Evolutionary conservation across 92 coral and sea anemone species (phyloP).

Genomic region (Isaurus tuberculatus): DNA sequence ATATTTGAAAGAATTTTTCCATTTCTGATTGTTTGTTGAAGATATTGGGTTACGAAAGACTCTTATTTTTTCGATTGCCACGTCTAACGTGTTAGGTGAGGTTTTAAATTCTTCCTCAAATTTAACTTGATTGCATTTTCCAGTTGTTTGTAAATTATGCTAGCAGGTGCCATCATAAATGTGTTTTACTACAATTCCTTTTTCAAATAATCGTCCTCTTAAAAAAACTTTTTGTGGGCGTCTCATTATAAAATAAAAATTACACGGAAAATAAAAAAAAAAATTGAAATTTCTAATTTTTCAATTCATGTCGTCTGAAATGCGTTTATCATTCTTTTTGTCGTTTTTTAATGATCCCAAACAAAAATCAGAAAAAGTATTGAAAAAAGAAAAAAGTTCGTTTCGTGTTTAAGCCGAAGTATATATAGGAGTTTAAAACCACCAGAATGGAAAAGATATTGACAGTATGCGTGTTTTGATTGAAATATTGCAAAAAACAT

Average conservation of each 20-base stretch:
- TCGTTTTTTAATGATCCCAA: background rate
- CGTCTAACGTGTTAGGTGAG: background rate
- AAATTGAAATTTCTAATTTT: background rate
- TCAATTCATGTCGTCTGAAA: background rate
- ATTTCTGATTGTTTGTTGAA: background rate
- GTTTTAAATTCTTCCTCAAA: background rate
- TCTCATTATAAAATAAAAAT: background rate
- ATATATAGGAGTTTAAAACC: no score
- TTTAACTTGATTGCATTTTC: background rate
- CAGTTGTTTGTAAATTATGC: background rate
- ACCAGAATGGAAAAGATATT: no score
- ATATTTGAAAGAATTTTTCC: background rate
- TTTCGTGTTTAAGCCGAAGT: background rate
- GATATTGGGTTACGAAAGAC: background rate
- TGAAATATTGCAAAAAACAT: background rate
- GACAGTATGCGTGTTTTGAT: background rate
- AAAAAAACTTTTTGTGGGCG: constrained; percentile 18
- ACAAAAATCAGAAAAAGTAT: background rate
- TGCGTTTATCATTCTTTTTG: background rate
- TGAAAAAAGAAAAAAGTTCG: background rate
- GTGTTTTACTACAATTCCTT: constrained; percentile 17
- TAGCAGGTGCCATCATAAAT: constrained; percentile 24
- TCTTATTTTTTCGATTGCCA: background rate
- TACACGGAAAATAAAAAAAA: background rate
- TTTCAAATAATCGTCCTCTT: constrained; percentile 1